A percentile compares a stretch with the other conserved stretches of the same genome.
phyloP scores from a whole-genome alignment of 2,113 vertebrate species.

The Eulemur rufifrons region DNA sequence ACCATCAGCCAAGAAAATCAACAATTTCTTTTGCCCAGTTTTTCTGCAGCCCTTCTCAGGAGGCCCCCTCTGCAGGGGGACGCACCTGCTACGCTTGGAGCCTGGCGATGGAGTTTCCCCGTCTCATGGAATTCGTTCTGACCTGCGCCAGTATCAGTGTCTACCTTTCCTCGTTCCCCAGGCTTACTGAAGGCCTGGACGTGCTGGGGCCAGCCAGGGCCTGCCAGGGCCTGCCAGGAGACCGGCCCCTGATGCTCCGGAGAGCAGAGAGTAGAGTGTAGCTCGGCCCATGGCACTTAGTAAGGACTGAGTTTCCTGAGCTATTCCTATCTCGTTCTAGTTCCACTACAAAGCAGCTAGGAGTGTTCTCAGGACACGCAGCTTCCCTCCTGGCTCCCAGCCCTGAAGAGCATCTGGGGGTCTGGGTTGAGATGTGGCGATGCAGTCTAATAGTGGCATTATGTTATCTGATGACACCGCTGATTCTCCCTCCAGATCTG shows the following conservation, averaged over 20 bases:
- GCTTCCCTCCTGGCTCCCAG: neutral
- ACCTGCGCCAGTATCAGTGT: neutral
- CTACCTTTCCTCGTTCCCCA: neutral
- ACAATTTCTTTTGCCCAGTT: neutral
- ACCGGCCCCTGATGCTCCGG: neutral
- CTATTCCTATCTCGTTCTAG: neutral
- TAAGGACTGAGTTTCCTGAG: neutral
- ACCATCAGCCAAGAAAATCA: neutral
- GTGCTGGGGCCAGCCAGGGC: neutral
- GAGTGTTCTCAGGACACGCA: neutral
- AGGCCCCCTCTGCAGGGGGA: neutral
- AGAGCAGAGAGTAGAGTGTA: no score
- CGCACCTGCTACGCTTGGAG: neutral
- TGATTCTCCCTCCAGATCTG: neutral
- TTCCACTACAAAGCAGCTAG: neutral
- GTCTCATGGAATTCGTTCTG: neutral
- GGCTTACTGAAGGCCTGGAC: neutral
- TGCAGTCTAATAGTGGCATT: neutral
- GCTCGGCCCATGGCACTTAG: no score
- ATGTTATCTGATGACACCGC: neutral
- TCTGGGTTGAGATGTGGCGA: accelerated
- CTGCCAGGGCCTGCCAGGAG: no score
- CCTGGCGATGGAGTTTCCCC: neutral
- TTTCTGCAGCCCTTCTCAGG: neutral
- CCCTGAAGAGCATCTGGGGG: no score